Base-by-base conservation (phyloP, 2,113 vertebrate species). In the Daphoenositta chrysoptera region DNA sequence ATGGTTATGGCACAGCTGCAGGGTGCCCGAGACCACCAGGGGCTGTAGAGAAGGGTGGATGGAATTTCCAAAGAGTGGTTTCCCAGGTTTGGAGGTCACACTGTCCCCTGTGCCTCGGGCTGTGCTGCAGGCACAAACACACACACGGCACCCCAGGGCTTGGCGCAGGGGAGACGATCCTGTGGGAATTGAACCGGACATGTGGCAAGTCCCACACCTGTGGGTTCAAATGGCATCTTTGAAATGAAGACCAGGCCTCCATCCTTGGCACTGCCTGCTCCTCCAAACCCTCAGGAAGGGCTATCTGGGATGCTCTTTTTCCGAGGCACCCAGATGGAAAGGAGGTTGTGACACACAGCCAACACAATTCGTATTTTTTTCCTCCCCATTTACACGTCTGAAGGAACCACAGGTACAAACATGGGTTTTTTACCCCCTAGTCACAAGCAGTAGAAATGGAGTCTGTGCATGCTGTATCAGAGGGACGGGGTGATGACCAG, bases 361-460 rank as follows among this genome's bases (percentile, higher is more conserved):
- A 84, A 33, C 27, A 21, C n/a, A 39, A 40, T 7, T 15, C 0
- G 0, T 11, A 22, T 2, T 45, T 89, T 89, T 33, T 37, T 42
- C 44, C 76, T 82, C 45, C 33, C 77, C 66, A 1, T 8, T 33
- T 35, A 30, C 79, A 40, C 8, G 0, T 61, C n/a, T 79, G 47
- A 47, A 77, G 60, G 47, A 84, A 89, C 73, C 83, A 66, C 63
- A 82, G 72, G 71, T 48, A 60, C 79, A 78, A 78, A 75, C 2
- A 1, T 9, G 19, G 0, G 7, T 13, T 51, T 70, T 69, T 54
- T 5, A 64, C 39, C 87, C 82, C 7, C 5, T 33, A 61, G 60
- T 72, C 87, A 87, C 89, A 91, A 77, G 82, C 85, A 90, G 91
- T 15, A 83, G 60, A 83, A 92, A 63, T 57, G 89, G 90, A 83